phyloP scores from a whole-genome alignment of 2,888 invertebrate species.

The Cryptophagus acutangulus region DNA sequence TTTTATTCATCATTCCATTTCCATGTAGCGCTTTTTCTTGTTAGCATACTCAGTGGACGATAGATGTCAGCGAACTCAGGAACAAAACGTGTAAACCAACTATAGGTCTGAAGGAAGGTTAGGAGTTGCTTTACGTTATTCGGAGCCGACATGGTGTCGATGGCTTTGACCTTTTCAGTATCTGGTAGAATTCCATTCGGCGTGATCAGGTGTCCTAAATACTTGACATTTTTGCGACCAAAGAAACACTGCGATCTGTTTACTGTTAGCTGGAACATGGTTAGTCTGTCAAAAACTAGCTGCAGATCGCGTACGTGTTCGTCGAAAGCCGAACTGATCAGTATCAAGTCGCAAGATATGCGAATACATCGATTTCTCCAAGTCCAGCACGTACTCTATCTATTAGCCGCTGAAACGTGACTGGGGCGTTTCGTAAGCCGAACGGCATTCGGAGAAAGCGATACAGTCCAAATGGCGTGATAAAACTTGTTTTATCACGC shows the following conservation, averaged over 20 bases:
- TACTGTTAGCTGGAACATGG: constrained; percentile 18
- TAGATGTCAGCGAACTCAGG: constrained; percentile 8
- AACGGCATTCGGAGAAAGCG: constrained; percentile 27
- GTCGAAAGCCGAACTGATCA: constrained; percentile 22
- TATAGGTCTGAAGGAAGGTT: too few species aligned
- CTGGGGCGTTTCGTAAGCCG: constrained; percentile 26
- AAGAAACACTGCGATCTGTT: constrained; percentile 29
- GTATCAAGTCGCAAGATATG: constrained; percentile 30
- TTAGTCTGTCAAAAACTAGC: constrained; percentile 18
- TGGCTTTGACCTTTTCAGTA: constrained; percentile 24
- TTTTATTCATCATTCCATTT: constrained; percentile 12
- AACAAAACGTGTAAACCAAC: constrained; percentile 20
- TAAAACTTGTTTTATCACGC: constrained; percentile 19
- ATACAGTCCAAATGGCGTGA: constrained; percentile 31
- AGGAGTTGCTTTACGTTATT: constrained; percentile 22
- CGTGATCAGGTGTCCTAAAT: constrained; percentile 26
- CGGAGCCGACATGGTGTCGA: constrained; percentile 15
- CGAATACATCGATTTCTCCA: constrained; percentile 20
- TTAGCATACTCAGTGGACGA: constrained; percentile 14
- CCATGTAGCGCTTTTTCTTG: constrained; percentile 11
- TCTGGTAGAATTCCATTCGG: constrained; percentile 17
- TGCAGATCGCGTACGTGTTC: constrained; percentile 23
- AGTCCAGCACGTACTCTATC: constrained; percentile 25
- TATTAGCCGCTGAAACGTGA: constrained; percentile 30
- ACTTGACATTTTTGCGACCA: constrained; percentile 16